These are phyloP conservation scores for Hydractinia symbiolongicarpus DNA, from an alignment of 30 jellyfish, hydroid and myxozoan genomes.

Conservation along the genomic window DNA sequence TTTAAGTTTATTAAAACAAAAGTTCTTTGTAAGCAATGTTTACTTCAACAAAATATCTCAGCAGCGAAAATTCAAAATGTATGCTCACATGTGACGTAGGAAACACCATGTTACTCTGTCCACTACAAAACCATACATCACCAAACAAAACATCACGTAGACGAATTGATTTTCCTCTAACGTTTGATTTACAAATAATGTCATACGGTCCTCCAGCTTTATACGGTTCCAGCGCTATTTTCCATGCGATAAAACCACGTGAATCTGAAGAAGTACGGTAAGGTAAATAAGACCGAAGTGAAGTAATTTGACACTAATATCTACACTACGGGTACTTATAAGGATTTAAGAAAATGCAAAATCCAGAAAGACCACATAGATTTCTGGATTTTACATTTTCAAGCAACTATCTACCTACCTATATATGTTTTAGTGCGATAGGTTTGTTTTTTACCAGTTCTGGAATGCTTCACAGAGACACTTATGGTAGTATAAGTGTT, in stretches of 20 bases:
- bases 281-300: no score
- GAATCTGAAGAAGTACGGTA: background rate
- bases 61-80: background rate
- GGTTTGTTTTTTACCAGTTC: background rate
- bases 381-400: no score
- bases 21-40: no score
- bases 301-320: no score
- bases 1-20: no score
- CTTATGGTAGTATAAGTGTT: background rate
- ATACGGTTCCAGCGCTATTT: background rate
- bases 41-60: no score
- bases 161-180: background rate
- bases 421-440: background rate
- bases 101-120: constrained; percentile 36
- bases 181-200: background rate
- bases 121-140: constrained; percentile 40
- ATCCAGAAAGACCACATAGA: no score
- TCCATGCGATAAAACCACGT: constrained; percentile 20
- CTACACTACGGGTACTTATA: no score
- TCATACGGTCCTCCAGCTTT: constrained; percentile 38
- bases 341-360: no score
- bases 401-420: no score
- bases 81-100: constrained; percentile 13
- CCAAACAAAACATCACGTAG: constrained; percentile 30
- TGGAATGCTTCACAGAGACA: background rate